Percentiles rank a stretch among this genome's conserved stretches.
phyloP scores from a whole-genome alignment of 2,797 vertebrate species.

The Bufotes viridis region DNA sequence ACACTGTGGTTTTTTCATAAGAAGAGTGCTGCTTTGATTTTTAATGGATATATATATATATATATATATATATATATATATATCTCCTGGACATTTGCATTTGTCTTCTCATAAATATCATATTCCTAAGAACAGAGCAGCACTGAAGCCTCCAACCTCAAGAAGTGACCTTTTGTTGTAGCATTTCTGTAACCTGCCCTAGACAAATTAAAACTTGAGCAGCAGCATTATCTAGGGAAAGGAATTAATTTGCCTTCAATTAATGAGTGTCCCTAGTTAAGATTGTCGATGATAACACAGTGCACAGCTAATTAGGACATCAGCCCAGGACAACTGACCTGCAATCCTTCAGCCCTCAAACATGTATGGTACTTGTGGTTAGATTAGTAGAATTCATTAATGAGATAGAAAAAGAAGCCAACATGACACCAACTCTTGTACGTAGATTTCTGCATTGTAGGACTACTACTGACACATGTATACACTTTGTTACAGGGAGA shows the following conservation, averaged over 20 bases:
- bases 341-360: slow-evolving; percentile 33
- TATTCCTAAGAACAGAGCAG: not conserved
- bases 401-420: too few relatives aligned
- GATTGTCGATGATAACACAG: slow-evolving; percentile 26
- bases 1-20: too few relatives aligned
- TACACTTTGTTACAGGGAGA: too few relatives aligned
- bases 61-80: too few relatives aligned
- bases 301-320: slow-evolving; percentile 59
- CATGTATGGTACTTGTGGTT: not conserved
- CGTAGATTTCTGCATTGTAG: too few relatives aligned
- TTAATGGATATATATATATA: too few relatives aligned
- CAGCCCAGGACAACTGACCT: slow-evolving; percentile 12
- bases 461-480: too few relatives aligned
- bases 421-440: too few relatives aligned
- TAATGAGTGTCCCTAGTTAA: slow-evolving; percentile 48
- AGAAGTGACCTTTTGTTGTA: slow-evolving; percentile 27
- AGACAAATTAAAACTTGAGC: slow-evolving; percentile 28
- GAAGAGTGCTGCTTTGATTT: too few relatives aligned
- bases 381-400: not conserved
- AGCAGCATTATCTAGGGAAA: slow-evolving; percentile 42
- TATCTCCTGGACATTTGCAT: not conserved
- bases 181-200: slow-evolving; percentile 30
- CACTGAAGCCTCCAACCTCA: not conserved
- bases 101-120: not conserved
- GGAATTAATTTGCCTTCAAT: slow-evolving; percentile 54